These are phyloP conservation scores for Gallinago undulata DNA, from an alignment of 2,113 vertebrate species.

Conservation along the genomic window DNA sequence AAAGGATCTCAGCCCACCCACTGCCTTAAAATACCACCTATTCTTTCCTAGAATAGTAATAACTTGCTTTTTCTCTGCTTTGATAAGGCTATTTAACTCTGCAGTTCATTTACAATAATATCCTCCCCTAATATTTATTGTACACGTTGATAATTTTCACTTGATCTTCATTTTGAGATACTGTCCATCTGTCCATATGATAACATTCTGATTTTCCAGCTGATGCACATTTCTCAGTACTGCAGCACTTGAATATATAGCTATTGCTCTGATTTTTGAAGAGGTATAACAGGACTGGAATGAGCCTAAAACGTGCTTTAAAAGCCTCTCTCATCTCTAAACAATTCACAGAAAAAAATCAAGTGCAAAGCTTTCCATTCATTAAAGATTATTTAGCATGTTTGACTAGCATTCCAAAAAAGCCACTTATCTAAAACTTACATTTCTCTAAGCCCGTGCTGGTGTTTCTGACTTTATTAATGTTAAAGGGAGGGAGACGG, in stretches of 20 bases:
- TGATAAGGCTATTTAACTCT: background rate
- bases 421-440: background rate
- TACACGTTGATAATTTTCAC: background rate
- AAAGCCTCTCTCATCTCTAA: slow-evolving; percentile 44
- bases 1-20: background rate
- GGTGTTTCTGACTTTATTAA: background rate
- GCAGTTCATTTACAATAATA: background rate
- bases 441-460: background rate
- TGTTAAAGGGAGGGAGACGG: background rate
- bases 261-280: slow-evolving; percentile 18
- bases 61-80: background rate
- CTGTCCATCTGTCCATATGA: background rate
- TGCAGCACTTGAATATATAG: background rate
- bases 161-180: slow-evolving; percentile 18
- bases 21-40: background rate
- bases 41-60: background rate
- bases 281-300: background rate
- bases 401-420: background rate
- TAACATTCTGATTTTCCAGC: slow-evolving; percentile 41
- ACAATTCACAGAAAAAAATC: background rate
- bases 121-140: background rate
- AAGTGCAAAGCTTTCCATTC: background rate
- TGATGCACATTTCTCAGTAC: slow-evolving; percentile 16
- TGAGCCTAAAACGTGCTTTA: background rate
- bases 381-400: slow-evolving; percentile 41